phyloP scores from a whole-genome alignment of 2,888 invertebrate genomes.

The Aporophyla nigra region DNA sequence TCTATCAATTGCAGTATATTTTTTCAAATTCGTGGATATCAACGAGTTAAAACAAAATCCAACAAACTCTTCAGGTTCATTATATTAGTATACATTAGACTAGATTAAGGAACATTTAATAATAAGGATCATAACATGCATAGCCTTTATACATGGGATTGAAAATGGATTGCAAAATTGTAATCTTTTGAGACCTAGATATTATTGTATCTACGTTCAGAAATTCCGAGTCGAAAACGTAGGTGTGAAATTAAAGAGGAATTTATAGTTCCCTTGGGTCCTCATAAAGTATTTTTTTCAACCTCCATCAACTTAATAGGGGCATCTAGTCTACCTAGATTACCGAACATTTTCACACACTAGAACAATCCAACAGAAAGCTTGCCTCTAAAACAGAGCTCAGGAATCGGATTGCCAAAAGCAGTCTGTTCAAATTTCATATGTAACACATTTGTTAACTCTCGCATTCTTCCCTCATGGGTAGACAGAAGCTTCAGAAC shows the following conservation, averaged over 20 bases:
- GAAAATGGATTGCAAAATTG: not conserved
- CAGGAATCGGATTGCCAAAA: not conserved
- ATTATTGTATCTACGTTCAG: not conserved
- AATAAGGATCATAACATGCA: not conserved
- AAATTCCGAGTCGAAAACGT: not conserved
- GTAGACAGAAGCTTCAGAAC: not conserved
- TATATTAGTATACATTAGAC: not conserved
- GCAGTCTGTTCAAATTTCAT: not conserved
- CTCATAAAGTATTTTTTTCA: constrained; percentile 9
- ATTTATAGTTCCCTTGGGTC: constrained; percentile 4
- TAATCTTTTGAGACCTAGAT: not conserved
- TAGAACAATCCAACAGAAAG: not conserved
- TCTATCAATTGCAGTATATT: too few relatives aligned
- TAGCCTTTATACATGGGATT: not conserved
- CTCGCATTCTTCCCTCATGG: too few relatives aligned
- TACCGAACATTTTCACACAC: not conserved
- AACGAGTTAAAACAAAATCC: too few relatives aligned
- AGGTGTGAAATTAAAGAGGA: not conserved
- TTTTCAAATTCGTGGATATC: too few relatives aligned
- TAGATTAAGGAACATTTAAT: not conserved
- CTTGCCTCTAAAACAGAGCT: not conserved
- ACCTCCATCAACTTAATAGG: not conserved
- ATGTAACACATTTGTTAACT: too few relatives aligned
- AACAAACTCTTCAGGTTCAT: too few relatives aligned
- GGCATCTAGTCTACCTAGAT: not conserved